These are phyloP conservation scores for Sinotaia quadrata DNA, from an alignment of 2,888 invertebrate genomes.

Conservation along the genomic window DNA sequence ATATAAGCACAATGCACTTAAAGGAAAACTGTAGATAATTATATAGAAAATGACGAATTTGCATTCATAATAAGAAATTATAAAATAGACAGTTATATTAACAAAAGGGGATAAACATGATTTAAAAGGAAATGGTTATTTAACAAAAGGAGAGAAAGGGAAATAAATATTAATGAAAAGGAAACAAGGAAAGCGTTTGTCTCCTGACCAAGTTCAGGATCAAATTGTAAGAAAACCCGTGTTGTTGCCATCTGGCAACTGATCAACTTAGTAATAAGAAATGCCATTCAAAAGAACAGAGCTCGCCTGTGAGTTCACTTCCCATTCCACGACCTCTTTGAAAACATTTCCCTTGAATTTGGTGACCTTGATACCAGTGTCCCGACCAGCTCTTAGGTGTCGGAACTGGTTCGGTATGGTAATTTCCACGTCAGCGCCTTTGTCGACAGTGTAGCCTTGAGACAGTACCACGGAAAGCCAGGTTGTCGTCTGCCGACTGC, in stretches of 20 bases:
- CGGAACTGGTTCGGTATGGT: conserved; percentile 37
- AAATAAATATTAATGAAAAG: too few species aligned
- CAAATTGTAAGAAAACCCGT: too few species aligned
- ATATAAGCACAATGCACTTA: too few species aligned
- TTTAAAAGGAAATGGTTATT: too few species aligned
- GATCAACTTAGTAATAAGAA: not conserved
- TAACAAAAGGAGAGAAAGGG: too few species aligned
- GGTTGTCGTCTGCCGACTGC: conserved; percentile 40
- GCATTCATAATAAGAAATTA: too few species aligned
- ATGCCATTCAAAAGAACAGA: not conserved
- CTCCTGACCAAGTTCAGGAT: too few species aligned
- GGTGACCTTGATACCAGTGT: conserved; percentile 39
- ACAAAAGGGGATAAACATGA: too few species aligned
- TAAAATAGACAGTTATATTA: too few species aligned
- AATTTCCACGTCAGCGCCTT: conserved; percentile 35
- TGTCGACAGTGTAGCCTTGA: conserved; percentile 40
- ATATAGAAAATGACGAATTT: too few species aligned
- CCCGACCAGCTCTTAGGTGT: conserved; percentile 40
- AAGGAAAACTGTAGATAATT: too few species aligned
- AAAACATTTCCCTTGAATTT: conserved; percentile 44
- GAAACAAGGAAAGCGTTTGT: too few species aligned
- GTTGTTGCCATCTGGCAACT: not conserved
- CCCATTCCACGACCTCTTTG: conserved; percentile 41
- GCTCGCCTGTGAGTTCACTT: conserved; percentile 41
- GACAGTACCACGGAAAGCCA: conserved; percentile 42